A percentile compares a stretch with the other conserved stretches of the same genome.
phyloP scores from a whole-genome alignment of 2,888 invertebrate species.

The Gymnocheta viridis region DNA sequence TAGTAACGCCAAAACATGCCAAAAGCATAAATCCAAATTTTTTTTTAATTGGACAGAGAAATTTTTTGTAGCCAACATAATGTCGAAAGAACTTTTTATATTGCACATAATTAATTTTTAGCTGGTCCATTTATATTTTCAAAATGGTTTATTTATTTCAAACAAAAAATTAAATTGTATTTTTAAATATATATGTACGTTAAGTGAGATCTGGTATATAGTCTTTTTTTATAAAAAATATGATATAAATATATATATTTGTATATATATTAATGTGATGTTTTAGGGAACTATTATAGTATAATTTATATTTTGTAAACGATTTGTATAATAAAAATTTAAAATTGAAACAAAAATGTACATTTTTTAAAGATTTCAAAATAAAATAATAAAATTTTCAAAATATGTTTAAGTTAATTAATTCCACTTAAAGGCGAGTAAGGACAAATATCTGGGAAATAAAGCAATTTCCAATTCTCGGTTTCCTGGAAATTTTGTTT shows the following conservation, averaged over 20 bases:
- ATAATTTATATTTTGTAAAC: slow-evolving; percentile 52
- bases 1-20: slow-evolving; percentile 56
- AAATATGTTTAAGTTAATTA: neutral
- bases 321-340: slow-evolving; percentile 23
- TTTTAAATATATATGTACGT: neutral
- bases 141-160: slow-evolving; percentile 26
- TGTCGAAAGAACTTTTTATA: neutral
- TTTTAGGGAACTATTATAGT: slow-evolving; percentile 67
- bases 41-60: neutral
- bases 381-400: slow-evolving; percentile 2
- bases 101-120: neutral
- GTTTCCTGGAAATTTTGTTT: no score
- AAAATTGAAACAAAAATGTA: neutral
- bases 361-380: neutral
- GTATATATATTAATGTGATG: slow-evolving; percentile 38
- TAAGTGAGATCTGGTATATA: slow-evolving; percentile 52
- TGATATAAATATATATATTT: slow-evolving; percentile 22
- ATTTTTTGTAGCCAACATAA: neutral
- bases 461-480: no score
- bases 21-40: slow-evolving; percentile 46
- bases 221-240: no score
- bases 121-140: slow-evolving; percentile 6
- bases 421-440: neutral
- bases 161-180: slow-evolving; percentile 34
- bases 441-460: no score